A percentile compares a stretch with the other conserved stretches of the same genome.
Evolutionary conservation across 2,888 invertebrate genomes (phyloP).

Genomic region (Drosophila mercatorum): DNA sequence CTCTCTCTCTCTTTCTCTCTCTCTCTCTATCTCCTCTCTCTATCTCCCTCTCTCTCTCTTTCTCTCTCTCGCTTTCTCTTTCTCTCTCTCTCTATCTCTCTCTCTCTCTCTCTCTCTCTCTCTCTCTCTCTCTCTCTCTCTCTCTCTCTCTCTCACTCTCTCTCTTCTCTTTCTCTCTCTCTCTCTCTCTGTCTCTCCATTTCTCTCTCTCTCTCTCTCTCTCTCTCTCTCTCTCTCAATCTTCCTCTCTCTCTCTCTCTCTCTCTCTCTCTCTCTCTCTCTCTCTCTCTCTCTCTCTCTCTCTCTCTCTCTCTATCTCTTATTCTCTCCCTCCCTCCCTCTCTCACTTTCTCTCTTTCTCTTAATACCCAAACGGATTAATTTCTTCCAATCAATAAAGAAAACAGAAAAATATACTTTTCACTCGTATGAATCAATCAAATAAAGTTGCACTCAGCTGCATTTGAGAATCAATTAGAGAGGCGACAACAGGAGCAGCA

Average conservation of each 20-base stretch:
- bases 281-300: too few species aligned
- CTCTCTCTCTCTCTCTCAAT: not conserved
- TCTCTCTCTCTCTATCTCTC: not conserved
- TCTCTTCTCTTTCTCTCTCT: not conserved
- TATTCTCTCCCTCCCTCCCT: too few species aligned
- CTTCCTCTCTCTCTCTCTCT: not conserved
- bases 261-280: not conserved
- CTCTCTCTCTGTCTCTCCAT: not conserved
- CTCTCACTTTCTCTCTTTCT: not conserved
- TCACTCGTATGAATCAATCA: not conserved
- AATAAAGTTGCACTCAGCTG: not conserved
- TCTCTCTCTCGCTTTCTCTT: too few species aligned
- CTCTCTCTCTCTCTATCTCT: too few species aligned
- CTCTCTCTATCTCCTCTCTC: not conserved
- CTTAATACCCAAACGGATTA: not conserved
- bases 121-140: not conserved
- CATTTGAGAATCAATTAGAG: conserved; percentile 9
- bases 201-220: not conserved
- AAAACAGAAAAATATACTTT: not conserved
- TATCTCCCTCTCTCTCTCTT: too few species aligned
- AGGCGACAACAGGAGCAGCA: conserved; percentile 1
- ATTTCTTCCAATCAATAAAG: not conserved
- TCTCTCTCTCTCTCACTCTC: not conserved
- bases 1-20: not conserved
- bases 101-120: not conserved